Conservation (phyloP, 2,113 vertebrate genomes). For the Colius striatus region DNA sequence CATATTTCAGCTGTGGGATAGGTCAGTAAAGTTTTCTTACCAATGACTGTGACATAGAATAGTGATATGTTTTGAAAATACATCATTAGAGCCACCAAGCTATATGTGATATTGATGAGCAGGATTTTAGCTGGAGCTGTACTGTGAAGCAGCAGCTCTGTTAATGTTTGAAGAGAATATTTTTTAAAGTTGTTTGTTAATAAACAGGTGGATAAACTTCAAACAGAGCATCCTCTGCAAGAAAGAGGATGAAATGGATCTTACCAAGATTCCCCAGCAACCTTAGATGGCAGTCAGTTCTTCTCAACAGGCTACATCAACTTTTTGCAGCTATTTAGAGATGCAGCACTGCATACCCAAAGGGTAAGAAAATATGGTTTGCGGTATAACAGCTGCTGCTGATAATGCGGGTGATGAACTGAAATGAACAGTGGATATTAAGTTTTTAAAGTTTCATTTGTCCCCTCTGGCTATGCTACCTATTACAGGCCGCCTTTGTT, state of each 20-base stretch:
- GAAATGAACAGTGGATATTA: slow-evolving; percentile 40
- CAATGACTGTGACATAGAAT: not conserved
- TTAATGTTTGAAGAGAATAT: not conserved
- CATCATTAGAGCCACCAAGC: not conserved
- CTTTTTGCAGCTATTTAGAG: not conserved
- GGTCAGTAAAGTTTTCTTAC: not conserved
- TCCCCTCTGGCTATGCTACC: slow-evolving; percentile 26
- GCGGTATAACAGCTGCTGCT: slow-evolving; percentile 32
- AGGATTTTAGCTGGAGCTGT: not conserved
- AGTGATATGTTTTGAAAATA: not conserved
- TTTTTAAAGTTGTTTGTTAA: not conserved
- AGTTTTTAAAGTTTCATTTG: slow-evolving; percentile 3
- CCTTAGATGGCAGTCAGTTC: not conserved
- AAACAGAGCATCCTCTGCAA: not conserved
- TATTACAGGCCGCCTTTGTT: slow-evolving; percentile 28
- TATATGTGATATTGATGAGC: not conserved
- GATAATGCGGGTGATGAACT: slow-evolving; percentile 40
- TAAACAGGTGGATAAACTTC: not conserved
- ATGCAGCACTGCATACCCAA: not conserved
- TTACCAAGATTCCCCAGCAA: not conserved
- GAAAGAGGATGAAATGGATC: not conserved
- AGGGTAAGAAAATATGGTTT: slow-evolving; percentile 33
- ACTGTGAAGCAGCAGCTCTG: not conserved
- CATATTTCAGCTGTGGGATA: not conserved
- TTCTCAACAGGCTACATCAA: not conserved